phyloP scores from a whole-genome alignment of 2,797 vertebrate genomes.

The Salmo trutta region DNA sequence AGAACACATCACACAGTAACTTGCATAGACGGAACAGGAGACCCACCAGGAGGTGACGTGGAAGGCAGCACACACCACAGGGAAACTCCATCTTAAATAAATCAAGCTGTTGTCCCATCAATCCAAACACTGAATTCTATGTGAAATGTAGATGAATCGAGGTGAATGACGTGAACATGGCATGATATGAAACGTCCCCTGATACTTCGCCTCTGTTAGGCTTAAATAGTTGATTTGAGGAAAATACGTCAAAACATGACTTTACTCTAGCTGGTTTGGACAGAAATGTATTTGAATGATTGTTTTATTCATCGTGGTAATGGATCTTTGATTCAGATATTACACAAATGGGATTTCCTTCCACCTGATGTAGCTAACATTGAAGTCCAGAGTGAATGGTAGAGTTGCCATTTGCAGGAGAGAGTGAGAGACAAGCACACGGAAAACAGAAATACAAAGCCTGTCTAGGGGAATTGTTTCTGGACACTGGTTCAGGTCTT shows the following conservation, averaged over 20 bases:
- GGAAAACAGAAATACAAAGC: slow-evolving; percentile 28
- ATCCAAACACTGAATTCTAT: slow-evolving; percentile 30
- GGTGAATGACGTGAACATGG: slow-evolving; percentile 41
- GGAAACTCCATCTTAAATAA: slow-evolving; percentile 22
- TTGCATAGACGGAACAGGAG: no score
- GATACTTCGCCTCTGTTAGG: slow-evolving; percentile 16
- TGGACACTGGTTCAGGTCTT: slow-evolving; percentile 72
- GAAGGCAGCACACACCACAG: background rate
- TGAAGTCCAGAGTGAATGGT: background rate
- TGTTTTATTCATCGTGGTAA: slow-evolving; percentile 59
- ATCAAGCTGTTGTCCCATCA: slow-evolving; percentile 47
- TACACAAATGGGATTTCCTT: slow-evolving; percentile 65
- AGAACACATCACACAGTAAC: background rate
- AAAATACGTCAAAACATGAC: slow-evolving; percentile 36
- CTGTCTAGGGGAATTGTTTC: slow-evolving; percentile 66
- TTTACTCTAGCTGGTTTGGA: slow-evolving; percentile 41
- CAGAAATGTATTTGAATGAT: slow-evolving; percentile 46
- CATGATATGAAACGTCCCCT: slow-evolving; percentile 16
- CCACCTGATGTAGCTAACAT: slow-evolving; percentile 50
- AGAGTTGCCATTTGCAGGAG: slow-evolving; percentile 52
- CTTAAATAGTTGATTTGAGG: slow-evolving; percentile 40
- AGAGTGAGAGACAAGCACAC: background rate
- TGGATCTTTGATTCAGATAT: slow-evolving; percentile 23
- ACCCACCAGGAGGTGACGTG: background rate
- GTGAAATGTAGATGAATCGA: slow-evolving; percentile 6